Percentiles rank a stretch among this genome's conserved stretches.
These are phyloP conservation scores for Strix occidentalis DNA, from an alignment of 2,797 vertebrate species.

Conservation along the genomic window DNA sequence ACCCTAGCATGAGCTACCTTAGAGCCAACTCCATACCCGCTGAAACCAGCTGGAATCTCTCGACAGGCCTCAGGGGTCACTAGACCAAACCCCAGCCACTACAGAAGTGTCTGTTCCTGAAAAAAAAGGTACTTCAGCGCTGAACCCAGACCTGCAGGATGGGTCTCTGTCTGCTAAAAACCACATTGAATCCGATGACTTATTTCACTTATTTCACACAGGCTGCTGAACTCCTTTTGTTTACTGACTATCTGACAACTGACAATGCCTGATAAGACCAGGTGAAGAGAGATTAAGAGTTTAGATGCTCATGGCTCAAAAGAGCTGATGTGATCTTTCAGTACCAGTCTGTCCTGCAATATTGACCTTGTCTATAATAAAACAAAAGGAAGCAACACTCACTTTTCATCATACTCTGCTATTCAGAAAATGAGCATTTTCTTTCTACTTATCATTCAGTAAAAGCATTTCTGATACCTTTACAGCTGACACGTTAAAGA, in stretches of 20 bases:
- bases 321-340: neutral
- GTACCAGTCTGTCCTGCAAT: neutral
- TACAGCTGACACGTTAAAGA: neutral
- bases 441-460: neutral
- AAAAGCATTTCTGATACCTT: neutral
- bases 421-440: neutral
- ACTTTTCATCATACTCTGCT: neutral
- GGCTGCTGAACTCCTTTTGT: neutral
- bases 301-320: neutral
- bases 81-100: neutral
- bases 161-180: neutral
- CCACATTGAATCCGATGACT: neutral
- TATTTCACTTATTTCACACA: neutral
- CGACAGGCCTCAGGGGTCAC: neutral
- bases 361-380: neutral
- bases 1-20: neutral
- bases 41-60: neutral
- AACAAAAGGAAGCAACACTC: neutral
- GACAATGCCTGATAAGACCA: neutral
- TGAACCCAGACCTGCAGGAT: neutral
- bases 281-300: neutral
- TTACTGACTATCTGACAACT: neutral
- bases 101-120: neutral
- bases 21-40: neutral
- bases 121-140: neutral